Evolutionary conservation across 2,888 invertebrate genomes (phyloP).

Genomic region (Dryocosmus kuriphilus): DNA sequence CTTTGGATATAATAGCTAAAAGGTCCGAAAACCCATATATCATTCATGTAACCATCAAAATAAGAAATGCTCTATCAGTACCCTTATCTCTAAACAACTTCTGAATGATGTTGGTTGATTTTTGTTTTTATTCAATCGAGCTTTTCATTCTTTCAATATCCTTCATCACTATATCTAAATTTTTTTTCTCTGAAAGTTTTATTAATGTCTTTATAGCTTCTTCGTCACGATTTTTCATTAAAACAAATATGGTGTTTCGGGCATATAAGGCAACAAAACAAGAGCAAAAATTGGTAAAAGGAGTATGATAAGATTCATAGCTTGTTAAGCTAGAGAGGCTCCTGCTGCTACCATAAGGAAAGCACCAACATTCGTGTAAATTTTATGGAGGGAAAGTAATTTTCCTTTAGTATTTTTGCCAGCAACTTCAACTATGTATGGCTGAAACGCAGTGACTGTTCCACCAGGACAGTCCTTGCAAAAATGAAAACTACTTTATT

Average conservation of each 20-base stretch:
- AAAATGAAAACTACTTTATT: too few relatives aligned
- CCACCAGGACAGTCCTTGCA: too few relatives aligned
- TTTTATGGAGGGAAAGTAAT: conserved; percentile 79
- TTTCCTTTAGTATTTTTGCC: conserved; percentile 80
- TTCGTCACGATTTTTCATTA: conserved; percentile 79
- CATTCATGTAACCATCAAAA: conserved; percentile 82
- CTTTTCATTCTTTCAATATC: conserved; percentile 81
- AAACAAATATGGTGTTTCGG: conserved; percentile 83
- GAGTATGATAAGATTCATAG: conserved; percentile 79
- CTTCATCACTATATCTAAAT: conserved; percentile 78
- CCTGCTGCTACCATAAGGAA: conserved; percentile 74
- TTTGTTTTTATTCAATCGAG: conserved; percentile 77
- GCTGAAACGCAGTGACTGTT: background rate
- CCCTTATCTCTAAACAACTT: conserved; percentile 79
- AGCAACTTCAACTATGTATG: conserved; percentile 81
- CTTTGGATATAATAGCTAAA: conserved; percentile 81
- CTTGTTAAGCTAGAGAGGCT: conserved; percentile 77
- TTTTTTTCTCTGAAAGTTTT: conserved; percentile 78
- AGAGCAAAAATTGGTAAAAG: conserved; percentile 81
- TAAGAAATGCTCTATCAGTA: conserved; percentile 81
- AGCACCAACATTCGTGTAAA: conserved; percentile 77
- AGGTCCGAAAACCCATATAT: conserved; percentile 82
- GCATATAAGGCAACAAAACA: conserved; percentile 81
- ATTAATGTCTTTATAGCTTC: conserved; percentile 81
- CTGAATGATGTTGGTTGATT: background rate